Percentiles rank a stretch among this genome's conserved stretches.
These are phyloP conservation scores for Philhelius pedissequus DNA, from an alignment of 2,888 invertebrate genomes.

Conservation along the genomic window DNA sequence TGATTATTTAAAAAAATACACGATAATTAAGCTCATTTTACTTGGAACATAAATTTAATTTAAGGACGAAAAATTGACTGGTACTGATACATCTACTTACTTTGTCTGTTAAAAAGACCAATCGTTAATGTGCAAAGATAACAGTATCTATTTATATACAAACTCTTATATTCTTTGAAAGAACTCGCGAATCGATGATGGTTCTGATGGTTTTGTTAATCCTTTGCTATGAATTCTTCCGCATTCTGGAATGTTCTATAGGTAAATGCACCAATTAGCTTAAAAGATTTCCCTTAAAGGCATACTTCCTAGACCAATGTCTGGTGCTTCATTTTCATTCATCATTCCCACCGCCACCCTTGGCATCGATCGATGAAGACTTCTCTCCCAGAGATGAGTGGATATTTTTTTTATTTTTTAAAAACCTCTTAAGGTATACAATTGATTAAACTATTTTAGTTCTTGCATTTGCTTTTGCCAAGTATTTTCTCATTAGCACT, in stretches of 20 bases:
- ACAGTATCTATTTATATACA: no score
- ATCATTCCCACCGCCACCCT: no score
- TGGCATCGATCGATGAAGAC: background rate
- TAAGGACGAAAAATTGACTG: background rate
- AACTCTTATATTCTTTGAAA: no score
- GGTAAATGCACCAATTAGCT: conserved; percentile 53
- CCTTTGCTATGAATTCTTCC: conserved; percentile 1
- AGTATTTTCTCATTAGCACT: conserved; percentile 48
- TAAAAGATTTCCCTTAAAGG: conserved; percentile 36
- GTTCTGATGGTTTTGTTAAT: conserved; percentile 2
- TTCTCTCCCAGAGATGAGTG: background rate
- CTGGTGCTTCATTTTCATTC: background rate
- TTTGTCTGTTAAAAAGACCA: no score
- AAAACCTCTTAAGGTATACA: background rate
- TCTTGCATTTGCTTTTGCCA: conserved; percentile 11
- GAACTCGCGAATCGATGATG: conserved; percentile 29
- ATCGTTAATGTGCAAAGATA: no score
- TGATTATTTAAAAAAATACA: background rate
- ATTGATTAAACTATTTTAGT: background rate
- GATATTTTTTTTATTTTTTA: background rate
- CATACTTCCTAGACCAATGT: conserved; percentile 30
- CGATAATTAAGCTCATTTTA: background rate
- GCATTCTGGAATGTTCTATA: background rate
- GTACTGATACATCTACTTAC: no score
- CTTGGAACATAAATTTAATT: background rate